phyloP scores from a whole-genome alignment of 1,140 invertebrate genomes.

The Cherax quadricarinatus region DNA sequence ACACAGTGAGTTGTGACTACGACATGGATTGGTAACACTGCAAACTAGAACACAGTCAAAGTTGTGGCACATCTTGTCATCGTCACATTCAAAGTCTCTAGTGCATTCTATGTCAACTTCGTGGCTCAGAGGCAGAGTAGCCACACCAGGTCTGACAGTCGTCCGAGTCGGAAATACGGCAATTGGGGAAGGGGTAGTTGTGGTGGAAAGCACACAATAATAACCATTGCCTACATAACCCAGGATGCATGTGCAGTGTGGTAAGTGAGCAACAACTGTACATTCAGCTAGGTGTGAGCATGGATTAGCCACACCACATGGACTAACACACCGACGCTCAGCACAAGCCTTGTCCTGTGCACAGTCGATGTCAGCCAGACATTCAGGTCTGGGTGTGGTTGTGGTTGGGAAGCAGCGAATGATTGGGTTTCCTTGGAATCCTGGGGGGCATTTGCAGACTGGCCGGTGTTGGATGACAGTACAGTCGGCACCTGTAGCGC shows the following conservation, averaged over 20 bases:
- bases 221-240: slow-evolving; percentile 83
- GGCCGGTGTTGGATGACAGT: slow-evolving; percentile 69
- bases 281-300: slow-evolving; percentile 89
- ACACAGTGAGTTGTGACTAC: slow-evolving; percentile 15
- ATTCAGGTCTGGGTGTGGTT: slow-evolving; percentile 82
- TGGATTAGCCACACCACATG: slow-evolving; percentile 80
- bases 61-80: slow-evolving; percentile 52
- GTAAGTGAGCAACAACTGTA: slow-evolving; percentile 86
- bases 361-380: slow-evolving; percentile 88
- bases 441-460: slow-evolving; percentile 68
- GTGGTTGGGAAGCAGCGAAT: slow-evolving; percentile 51
- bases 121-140: slow-evolving; percentile 15
- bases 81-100: slow-evolving; percentile 46
- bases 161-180: slow-evolving; percentile 19
- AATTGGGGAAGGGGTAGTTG: slow-evolving; percentile 31
- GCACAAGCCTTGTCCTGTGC: slow-evolving; percentile 85
- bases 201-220: slow-evolving; percentile 58
- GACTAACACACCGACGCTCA: slow-evolving; percentile 85
- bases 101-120: slow-evolving; percentile 56
- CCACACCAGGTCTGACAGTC: slow-evolving; percentile 47
- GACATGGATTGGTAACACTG: slow-evolving; percentile 44
- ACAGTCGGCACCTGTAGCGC: slow-evolving; percentile 75
- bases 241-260: slow-evolving; percentile 88
- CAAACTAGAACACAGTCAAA: slow-evolving; percentile 45
- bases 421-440: slow-evolving; percentile 62